These are phyloP conservation scores for Bombus confusus DNA, from an alignment of 1,140 invertebrate species.

Conservation along the genomic window DNA sequence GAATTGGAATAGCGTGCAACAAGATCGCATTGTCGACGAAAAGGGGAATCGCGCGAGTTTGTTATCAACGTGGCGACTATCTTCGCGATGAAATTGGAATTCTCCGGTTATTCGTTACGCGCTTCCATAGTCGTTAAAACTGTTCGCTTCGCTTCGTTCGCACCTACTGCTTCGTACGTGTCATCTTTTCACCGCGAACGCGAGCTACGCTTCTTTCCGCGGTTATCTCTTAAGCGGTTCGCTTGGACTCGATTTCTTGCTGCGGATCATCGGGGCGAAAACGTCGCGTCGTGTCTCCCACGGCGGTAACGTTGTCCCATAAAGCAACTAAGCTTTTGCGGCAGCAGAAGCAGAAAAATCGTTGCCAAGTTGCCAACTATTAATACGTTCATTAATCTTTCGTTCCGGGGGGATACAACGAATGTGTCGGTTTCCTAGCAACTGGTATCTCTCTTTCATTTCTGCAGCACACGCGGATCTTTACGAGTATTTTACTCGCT, in stretches of 20 bases:
- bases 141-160: background rate
- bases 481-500: conserved; percentile 12
- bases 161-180: background rate
- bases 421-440: background rate
- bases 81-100: too few species aligned
- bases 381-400: conserved; percentile 58
- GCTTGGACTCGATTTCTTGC: conserved; percentile 40
- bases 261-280: conserved; percentile 12
- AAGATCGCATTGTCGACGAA: too few species aligned
- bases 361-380: conserved; percentile 15
- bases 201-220: background rate
- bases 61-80: too few species aligned
- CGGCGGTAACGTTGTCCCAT: background rate
- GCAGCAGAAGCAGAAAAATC: conserved; percentile 4
- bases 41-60: too few species aligned
- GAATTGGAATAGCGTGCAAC: too few species aligned
- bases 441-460: conserved; percentile 3
- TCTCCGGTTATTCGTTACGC: too few species aligned
- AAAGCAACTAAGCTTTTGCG: background rate
- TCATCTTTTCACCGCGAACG: background rate
- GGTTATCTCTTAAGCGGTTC: conserved; percentile 26
- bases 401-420: conserved; percentile 3
- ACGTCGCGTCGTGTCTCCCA: background rate
- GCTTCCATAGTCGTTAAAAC: too few species aligned
- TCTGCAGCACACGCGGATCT: conserved; percentile 25